These are phyloP conservation scores for Caenorhabditis becei DNA, from an alignment of 2,888 invertebrate genomes.

Conservation along the genomic window DNA sequence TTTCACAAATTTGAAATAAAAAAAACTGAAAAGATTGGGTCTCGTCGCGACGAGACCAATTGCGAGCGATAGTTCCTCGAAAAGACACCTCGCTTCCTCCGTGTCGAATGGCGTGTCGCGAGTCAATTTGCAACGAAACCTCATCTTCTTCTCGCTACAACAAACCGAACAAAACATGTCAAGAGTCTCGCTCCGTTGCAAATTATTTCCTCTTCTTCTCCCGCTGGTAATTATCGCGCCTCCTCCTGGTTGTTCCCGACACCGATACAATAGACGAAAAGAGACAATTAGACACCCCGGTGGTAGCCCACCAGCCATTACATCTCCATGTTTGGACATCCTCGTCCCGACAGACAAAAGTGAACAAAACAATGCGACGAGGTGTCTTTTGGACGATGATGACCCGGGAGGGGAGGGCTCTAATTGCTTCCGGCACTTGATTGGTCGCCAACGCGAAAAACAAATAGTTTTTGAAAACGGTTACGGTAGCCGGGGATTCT, in stretches of 20 bases:
- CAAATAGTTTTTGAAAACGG: conserved; percentile 18
- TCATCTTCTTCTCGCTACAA: not conserved
- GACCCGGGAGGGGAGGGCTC: conserved; percentile 40
- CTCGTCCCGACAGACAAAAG: conserved; percentile 15
- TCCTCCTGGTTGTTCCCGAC: conserved; percentile 13
- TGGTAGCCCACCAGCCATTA: conserved; percentile 17
- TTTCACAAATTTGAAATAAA: not conserved
- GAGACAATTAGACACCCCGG: conserved; percentile 49
- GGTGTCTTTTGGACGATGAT: conserved; percentile 43
- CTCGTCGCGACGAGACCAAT: no score
- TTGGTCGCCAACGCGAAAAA: conserved; percentile 24
- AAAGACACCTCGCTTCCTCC: not conserved
- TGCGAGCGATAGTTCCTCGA: not conserved
- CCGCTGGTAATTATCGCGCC: conserved; percentile 33
- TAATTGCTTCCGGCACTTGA: conserved; percentile 56
- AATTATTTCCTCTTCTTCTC: conserved; percentile 46
- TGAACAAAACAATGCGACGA: conserved; percentile 34
- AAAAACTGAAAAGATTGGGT: no score
- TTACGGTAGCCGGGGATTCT: not conserved
- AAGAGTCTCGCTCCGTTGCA: conserved; percentile 42
- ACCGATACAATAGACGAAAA: conserved; percentile 37
- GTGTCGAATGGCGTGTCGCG: conserved; percentile 20
- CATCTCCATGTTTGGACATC: conserved; percentile 48
- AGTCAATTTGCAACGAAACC: conserved; percentile 24
- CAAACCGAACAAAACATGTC: conserved; percentile 54